These are phyloP conservation scores for Macaca mulatta DNA, from an alignment of 2,113 vertebrate species.

Conservation along the genomic window DNA sequence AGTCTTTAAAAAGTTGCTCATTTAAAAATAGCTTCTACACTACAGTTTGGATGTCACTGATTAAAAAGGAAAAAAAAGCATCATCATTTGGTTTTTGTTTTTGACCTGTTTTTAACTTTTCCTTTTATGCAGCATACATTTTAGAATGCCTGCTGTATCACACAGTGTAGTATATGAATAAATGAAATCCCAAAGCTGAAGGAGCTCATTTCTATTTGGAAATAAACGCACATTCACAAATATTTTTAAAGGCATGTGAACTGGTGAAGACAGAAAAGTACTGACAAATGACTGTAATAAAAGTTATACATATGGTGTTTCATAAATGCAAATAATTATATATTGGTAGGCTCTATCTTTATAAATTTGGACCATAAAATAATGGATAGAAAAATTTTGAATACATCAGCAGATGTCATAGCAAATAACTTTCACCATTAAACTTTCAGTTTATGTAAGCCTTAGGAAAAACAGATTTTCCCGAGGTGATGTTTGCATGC, in stretches of 20 bases:
- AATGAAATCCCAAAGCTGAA: background rate
- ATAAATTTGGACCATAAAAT: background rate
- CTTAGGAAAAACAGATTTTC: background rate
- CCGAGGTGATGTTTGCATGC: background rate
- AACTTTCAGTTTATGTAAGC: background rate
- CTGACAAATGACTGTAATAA: background rate
- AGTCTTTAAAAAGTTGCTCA: background rate
- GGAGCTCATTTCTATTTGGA: background rate
- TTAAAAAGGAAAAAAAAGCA: background rate
- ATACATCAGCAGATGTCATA: background rate
- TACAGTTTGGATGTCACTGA: background rate
- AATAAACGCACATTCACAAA: background rate
- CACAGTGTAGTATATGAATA: background rate
- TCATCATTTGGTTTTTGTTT: background rate
- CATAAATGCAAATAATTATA: background rate
- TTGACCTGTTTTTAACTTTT: background rate
- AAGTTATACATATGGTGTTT: background rate
- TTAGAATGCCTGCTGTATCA: background rate
- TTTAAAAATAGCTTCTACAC: background rate
- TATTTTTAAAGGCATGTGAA: background rate
- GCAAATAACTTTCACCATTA: background rate
- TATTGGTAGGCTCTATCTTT: background rate
- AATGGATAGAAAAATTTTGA: background rate
- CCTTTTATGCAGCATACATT: background rate
- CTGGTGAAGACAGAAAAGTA: background rate